Conservation (phyloP, 2,888 invertebrate species). For the Synanthedon myopaeformis region DNA sequence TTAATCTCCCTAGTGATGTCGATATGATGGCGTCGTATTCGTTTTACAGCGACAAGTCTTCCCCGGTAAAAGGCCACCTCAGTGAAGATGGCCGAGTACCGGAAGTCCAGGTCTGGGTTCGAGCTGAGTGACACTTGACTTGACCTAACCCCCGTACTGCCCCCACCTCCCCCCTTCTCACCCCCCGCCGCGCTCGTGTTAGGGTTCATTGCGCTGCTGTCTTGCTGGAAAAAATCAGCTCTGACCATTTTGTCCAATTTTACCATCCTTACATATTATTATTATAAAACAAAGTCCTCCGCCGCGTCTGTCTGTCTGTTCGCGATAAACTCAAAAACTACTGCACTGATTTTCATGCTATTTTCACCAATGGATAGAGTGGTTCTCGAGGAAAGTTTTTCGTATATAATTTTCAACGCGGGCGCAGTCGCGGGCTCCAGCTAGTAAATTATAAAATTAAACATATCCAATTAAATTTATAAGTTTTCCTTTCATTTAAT, state of each 20-base stretch:
- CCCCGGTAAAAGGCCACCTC: slow-evolving; percentile 91
- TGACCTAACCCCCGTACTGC: slow-evolving; percentile 72
- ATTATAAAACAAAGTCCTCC: no score
- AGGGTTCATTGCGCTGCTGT: slow-evolving; percentile 75
- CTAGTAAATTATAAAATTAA: no score
- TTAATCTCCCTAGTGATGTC: slow-evolving; percentile 92
- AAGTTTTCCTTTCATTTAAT: not conserved
- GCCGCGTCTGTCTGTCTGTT: no score
- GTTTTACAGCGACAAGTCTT: slow-evolving; percentile 87
- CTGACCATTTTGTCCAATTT: slow-evolving; percentile 42
- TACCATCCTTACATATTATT: no score
- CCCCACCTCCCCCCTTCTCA: slow-evolving; percentile 42
- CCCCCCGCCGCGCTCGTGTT: slow-evolving; percentile 79
- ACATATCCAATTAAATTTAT: not conserved
- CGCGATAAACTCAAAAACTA: no score
- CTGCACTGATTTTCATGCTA: no score
- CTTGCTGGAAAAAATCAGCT: slow-evolving; percentile 68
- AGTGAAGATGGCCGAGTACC: slow-evolving; percentile 91
- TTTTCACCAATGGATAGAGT: no score
- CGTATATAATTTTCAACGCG: no score
- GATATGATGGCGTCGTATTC: slow-evolving; percentile 85
- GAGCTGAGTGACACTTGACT: slow-evolving; percentile 93
- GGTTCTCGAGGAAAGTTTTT: no score
- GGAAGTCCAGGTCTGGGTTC: slow-evolving; percentile 91
- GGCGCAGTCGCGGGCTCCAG: no score